Base-by-base conservation (phyloP, 2,888 invertebrate genomes). In the Agapetus fuscipes region DNA sequence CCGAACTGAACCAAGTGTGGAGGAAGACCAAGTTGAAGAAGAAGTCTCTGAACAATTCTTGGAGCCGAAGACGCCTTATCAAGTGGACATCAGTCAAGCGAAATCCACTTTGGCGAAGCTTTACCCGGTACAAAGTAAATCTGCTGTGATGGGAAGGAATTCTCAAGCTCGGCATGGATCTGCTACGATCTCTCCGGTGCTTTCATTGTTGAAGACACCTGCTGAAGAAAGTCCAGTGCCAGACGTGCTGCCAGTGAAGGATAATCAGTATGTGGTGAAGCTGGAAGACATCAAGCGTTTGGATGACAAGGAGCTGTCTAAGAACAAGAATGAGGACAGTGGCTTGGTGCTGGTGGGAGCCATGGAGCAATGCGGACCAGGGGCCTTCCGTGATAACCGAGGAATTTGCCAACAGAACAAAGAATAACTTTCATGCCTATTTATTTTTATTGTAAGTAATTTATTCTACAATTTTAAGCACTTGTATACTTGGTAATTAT, bases 351-450 rank as follows among this genome's bases (percentile, higher is more conserved):
- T 83, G 30, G 52, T 83, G 13, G 81, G 83, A 1, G 80, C 77
- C 13, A 68, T 70, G 34, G 83, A 83, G 53, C 80, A 83, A 54
- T 85, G 85, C 56, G 83, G 83, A 12, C 84, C 83, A 1, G 83
- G 76, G 32, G 67, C 78, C 51, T 69, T 67, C 49, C 71, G 84
- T 20, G 80, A 85, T 55, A 68, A 73, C n/a, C 69, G 72, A 41
- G 82, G 83, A 6, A 68, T 81, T 29, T 79, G 77, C 53, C 67
- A 66, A 40, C 24, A 39, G 3, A 24, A 30, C 7, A 30, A 12
- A 11, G 29, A 17, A 35, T 35, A 17, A 29, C 1, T 29, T 26
- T 5, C 7, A n/a, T n/a, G n/a, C n/a, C n/a, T n/a, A n/a, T n/a
- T n/a, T n/a, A n/a, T n/a, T n/a, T n/a, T n/a, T n/a, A n/a, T n/a